Percentiles rank a stretch among this genome's conserved stretches.
Evolutionary conservation across 1,140 invertebrate genomes (phyloP).

Genomic region (Trinorchestia longiramus): DNA sequence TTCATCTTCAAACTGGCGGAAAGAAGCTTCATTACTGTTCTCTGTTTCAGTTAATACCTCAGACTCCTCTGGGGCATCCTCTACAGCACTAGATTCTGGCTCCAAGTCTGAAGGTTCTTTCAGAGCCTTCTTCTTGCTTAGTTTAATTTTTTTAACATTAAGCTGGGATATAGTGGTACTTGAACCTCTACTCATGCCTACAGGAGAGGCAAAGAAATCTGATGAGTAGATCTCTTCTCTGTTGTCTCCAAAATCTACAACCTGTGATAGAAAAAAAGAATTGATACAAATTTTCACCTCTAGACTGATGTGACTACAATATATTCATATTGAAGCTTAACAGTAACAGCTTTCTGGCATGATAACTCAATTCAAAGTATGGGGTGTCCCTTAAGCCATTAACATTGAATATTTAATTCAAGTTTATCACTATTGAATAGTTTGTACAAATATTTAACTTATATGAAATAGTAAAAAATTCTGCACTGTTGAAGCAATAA

Average conservation of each 20-base stretch:
- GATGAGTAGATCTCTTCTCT: neutral
- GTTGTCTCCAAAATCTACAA: neutral
- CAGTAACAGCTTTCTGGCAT: neutral
- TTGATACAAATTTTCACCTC: neutral
- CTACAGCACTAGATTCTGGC: slow-evolving; percentile 3
- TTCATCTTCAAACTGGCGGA: slow-evolving; percentile 55
- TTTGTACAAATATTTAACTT: too few relatives aligned
- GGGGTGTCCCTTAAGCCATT: too few relatives aligned
- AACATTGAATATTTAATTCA: too few relatives aligned
- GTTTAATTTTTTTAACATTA: neutral
- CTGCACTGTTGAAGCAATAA: too few relatives aligned
- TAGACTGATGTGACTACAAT: neutral
- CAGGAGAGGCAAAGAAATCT: neutral
- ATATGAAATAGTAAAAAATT: too few relatives aligned
- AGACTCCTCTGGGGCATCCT: neutral
- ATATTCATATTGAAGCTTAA: neutral
- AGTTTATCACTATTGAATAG: too few relatives aligned
- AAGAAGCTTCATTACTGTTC: slow-evolving; percentile 53
- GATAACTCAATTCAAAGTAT: too few relatives aligned
- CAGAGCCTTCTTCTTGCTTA: neutral
- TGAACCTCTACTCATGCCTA: neutral
- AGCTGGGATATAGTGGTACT: neutral
- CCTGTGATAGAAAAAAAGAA: neutral
- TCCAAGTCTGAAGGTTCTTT: neutral
- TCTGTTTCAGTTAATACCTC: neutral